These are phyloP conservation scores for Heteromurus nitidus DNA, from an alignment of 2,888 invertebrate genomes.

Conservation along the genomic window DNA sequence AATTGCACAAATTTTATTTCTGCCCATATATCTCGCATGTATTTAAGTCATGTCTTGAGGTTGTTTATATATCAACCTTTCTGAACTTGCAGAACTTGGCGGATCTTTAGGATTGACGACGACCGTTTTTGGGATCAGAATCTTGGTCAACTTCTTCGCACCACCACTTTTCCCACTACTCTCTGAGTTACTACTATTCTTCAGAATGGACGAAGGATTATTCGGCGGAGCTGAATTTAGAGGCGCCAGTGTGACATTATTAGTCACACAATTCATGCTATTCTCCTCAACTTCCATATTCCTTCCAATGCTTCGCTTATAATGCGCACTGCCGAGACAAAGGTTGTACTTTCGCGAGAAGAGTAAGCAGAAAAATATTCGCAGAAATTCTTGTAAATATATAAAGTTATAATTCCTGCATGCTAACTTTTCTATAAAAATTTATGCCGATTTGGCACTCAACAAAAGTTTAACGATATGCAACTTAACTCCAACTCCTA, in stretches of 20 bases:
- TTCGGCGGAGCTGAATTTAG: not conserved
- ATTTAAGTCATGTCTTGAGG: not conserved
- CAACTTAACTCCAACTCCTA: too few species aligned
- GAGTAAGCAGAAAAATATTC: too few species aligned
- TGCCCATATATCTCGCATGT: not conserved
- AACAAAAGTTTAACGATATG: too few species aligned
- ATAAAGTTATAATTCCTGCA: too few species aligned
- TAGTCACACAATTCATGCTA: slow-evolving; percentile 11
- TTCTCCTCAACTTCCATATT: not conserved
- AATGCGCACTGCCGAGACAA: too few species aligned
- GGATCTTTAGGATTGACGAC: slow-evolving; percentile 52
- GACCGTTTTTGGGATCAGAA: slow-evolving; percentile 42
- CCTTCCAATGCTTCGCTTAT: too few species aligned
- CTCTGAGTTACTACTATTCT: not conserved
- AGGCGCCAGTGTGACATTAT: not conserved
- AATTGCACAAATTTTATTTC: not conserved
- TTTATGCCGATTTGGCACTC: too few species aligned
- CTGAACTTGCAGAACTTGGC: slow-evolving; percentile 52
- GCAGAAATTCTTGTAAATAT: too few species aligned
- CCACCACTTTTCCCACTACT: not conserved
- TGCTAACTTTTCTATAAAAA: too few species aligned
- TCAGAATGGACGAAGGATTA: slow-evolving; percentile 18
- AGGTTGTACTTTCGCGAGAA: too few species aligned
- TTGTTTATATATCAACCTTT: slow-evolving; percentile 31
- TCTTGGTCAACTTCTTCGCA: slow-evolving; percentile 51